These are phyloP conservation scores for Temnopleurus reevesii DNA, from an alignment of 53 echinoderm and acorn worm species.

Conservation along the genomic window DNA sequence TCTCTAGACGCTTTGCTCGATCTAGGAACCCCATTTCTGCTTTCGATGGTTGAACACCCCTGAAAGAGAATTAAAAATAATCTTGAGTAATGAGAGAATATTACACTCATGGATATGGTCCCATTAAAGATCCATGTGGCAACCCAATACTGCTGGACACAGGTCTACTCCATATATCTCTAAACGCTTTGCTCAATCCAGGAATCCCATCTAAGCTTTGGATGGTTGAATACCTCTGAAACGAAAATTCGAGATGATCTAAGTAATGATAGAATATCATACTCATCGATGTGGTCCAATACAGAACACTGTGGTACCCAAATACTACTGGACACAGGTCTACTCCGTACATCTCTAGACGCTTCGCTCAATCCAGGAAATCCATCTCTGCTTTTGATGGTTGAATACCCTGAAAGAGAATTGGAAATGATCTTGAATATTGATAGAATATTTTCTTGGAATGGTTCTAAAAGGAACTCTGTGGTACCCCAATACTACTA, in stretches of 20 bases:
- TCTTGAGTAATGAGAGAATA: constrained; percentile 80
- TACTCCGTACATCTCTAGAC: constrained; percentile 97
- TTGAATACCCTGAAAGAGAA: constrained; percentile 64
- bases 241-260: too few species aligned
- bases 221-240: constrained; percentile 74
- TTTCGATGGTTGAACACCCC: constrained; percentile 80
- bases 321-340: constrained; percentile 82
- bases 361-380: constrained; percentile 82
- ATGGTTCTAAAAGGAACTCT: too few species aligned
- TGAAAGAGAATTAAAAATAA: constrained; percentile 54
- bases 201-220: constrained; percentile 79
- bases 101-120: constrained; percentile 82
- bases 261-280: constrained; percentile 83
- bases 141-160: constrained; percentile 72
- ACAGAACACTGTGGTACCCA: constrained; percentile 70
- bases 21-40: constrained; percentile 93
- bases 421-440: not conserved
- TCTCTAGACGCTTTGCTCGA: constrained; percentile 85
- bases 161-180: constrained; percentile 98
- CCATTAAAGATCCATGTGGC: constrained; percentile 72
- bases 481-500: constrained; percentile 67
- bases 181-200: constrained; percentile 84
- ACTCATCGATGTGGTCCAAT: constrained; percentile 79
- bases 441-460: too few species aligned
- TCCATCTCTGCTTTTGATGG: constrained; percentile 82